These are phyloP conservation scores for Bryconaethiops microstoma DNA, from an alignment of 2,797 vertebrate genomes.

Conservation along the genomic window DNA sequence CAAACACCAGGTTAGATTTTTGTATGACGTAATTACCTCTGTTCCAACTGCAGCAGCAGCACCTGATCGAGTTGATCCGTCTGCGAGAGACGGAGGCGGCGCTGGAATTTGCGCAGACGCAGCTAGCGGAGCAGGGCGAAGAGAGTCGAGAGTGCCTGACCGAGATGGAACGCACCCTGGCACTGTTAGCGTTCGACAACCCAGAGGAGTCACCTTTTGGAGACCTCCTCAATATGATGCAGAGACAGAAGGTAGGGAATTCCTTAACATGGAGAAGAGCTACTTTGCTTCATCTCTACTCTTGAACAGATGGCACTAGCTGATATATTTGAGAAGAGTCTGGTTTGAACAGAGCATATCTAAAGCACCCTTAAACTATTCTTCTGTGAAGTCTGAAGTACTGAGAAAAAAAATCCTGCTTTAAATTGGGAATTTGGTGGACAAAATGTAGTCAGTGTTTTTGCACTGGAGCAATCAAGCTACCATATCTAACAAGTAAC, in stretches of 20 bases:
- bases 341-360: neutral
- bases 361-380: neutral
- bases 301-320: neutral
- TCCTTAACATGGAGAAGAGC: neutral
- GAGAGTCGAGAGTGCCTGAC: constrained; percentile 96
- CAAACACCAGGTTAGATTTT: neutral
- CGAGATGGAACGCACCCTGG: constrained; percentile 97
- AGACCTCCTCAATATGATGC: constrained; percentile 98
- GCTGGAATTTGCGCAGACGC: constrained; percentile 96
- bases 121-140: constrained; percentile 96
- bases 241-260: constrained; percentile 90
- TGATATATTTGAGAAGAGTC: neutral
- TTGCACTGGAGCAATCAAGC: too few relatives aligned
- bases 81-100: constrained; percentile 96
- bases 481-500: too few relatives aligned
- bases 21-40: neutral
- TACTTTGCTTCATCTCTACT: neutral
- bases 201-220: constrained; percentile 97
- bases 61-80: constrained; percentile 97
- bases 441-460: too few relatives aligned
- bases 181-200: constrained; percentile 94
- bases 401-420: neutral
- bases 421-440: neutral
- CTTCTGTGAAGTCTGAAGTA: neutral
- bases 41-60: constrained; percentile 86